These are phyloP conservation scores for Alca torda DNA, from an alignment of 2,797 vertebrate species.

Conservation along the genomic window DNA sequence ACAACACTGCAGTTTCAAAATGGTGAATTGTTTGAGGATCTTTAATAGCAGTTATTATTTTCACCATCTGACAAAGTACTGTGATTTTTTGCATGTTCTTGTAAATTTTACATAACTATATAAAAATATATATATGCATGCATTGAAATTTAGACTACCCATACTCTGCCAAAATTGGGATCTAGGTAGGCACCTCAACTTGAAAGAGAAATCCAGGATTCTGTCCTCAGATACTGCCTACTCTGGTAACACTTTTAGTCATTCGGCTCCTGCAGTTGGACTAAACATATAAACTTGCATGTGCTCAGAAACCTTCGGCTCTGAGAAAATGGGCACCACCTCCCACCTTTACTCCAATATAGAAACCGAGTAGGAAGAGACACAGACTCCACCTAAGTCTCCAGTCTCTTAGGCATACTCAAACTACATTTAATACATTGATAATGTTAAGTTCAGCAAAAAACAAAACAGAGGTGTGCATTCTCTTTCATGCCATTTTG, in stretches of 20 bases:
- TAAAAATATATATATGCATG: background rate
- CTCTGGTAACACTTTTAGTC: slow-evolving; percentile 12
- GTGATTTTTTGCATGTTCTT: background rate
- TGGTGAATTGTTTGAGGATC: background rate
- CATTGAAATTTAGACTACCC: background rate
- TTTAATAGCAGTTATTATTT: background rate
- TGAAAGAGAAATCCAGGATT: slow-evolving; percentile 23
- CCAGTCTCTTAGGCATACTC: background rate
- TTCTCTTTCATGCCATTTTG: background rate
- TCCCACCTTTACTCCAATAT: slow-evolving; percentile 37
- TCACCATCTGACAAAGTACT: background rate
- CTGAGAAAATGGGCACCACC: background rate
- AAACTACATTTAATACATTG: slow-evolving; percentile 1
- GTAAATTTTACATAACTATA: background rate
- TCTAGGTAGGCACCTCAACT: background rate
- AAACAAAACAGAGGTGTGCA: background rate
- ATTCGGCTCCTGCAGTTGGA: background rate
- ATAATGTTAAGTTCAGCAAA: background rate
- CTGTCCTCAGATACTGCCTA: slow-evolving; percentile 34
- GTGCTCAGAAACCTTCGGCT: background rate
- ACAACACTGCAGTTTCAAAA: background rate
- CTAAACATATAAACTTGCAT: background rate
- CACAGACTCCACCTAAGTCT: background rate
- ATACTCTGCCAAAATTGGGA: background rate
- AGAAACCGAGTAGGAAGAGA: slow-evolving; percentile 39